Conservation (phyloP, 2,797 vertebrate genomes). For the Oreochromis grahami region DNA sequence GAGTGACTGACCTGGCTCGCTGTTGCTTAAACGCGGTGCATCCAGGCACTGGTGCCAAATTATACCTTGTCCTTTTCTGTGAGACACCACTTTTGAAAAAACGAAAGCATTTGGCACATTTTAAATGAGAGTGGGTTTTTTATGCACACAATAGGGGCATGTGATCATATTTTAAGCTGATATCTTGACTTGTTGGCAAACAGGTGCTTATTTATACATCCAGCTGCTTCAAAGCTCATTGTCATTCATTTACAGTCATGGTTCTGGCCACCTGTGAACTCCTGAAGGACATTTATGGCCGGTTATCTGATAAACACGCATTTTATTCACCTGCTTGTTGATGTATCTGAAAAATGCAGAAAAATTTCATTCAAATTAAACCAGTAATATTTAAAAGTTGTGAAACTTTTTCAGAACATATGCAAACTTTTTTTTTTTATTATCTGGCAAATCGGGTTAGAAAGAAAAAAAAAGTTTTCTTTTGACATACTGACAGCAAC, state of each 20-base stretch:
- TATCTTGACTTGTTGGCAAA: background rate
- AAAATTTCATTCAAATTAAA: background rate
- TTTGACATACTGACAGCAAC: background rate
- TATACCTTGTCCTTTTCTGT: background rate
- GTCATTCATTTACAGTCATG: background rate
- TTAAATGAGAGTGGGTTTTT: background rate
- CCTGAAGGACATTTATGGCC: background rate
- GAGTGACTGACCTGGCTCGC: background rate
- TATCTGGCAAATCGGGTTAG: background rate
- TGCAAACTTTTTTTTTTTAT: too few species aligned
- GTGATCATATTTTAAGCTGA: background rate
- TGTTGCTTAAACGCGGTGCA: fast-evolving
- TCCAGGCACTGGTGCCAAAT: background rate
- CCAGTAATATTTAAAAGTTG: background rate
- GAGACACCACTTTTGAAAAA: background rate
- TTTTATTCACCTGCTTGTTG: background rate
- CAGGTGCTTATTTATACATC: background rate
- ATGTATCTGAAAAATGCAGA: background rate
- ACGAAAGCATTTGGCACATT: background rate
- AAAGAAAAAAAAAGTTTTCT: background rate
- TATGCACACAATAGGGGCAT: background rate
- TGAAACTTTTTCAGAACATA: background rate
- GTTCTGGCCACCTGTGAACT: background rate
- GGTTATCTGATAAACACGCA: background rate
- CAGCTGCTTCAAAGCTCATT: background rate